Percentiles rank a stretch among this genome's conserved stretches.
Evolutionary conservation across 2,797 vertebrate genomes (phyloP).

Genomic region (Brachyrhaphis roseni): DNA sequence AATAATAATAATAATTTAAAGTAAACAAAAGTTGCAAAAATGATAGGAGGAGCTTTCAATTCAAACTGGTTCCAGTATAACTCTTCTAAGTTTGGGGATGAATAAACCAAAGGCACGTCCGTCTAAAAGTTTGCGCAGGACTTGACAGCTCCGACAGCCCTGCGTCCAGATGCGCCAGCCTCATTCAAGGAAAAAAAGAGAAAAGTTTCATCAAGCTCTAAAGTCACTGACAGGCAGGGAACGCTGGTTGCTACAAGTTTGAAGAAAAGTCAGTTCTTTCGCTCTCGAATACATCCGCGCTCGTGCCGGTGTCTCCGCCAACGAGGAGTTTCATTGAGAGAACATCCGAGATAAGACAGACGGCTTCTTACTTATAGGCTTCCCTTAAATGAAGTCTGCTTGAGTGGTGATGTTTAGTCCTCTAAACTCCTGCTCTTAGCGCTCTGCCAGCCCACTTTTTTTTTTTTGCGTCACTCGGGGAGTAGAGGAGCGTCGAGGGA

Average conservation of each 20-base stretch:
- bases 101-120: slow-evolving; percentile 46
- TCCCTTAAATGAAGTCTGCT: slow-evolving; percentile 62
- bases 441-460: slow-evolving; percentile 83
- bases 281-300: slow-evolving; percentile 49
- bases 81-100: slow-evolving; percentile 35
- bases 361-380: slow-evolving; percentile 35
- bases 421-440: slow-evolving; percentile 77
- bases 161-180: slow-evolving; percentile 70
- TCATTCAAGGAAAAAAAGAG: slow-evolving; percentile 65
- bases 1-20: neutral
- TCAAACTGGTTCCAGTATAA: slow-evolving; percentile 54
- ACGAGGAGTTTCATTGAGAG: slow-evolving; percentile 37
- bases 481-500: slow-evolving; percentile 66
- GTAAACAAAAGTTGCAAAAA: slow-evolving; percentile 24
- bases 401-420: slow-evolving; percentile 71
- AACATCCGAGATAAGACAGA: slow-evolving; percentile 60
- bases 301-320: slow-evolving; percentile 55
- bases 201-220: slow-evolving; percentile 59
- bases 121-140: slow-evolving; percentile 40
- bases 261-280: slow-evolving; percentile 40
- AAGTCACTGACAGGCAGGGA: slow-evolving; percentile 59
- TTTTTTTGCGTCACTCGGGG: slow-evolving; percentile 76
- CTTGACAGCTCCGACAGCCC: slow-evolving; percentile 56
- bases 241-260: slow-evolving; percentile 44
- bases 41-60: slow-evolving; percentile 6